Conservation (phyloP, 1,140 invertebrate genomes). For the Drosophila orosa region DNA sequence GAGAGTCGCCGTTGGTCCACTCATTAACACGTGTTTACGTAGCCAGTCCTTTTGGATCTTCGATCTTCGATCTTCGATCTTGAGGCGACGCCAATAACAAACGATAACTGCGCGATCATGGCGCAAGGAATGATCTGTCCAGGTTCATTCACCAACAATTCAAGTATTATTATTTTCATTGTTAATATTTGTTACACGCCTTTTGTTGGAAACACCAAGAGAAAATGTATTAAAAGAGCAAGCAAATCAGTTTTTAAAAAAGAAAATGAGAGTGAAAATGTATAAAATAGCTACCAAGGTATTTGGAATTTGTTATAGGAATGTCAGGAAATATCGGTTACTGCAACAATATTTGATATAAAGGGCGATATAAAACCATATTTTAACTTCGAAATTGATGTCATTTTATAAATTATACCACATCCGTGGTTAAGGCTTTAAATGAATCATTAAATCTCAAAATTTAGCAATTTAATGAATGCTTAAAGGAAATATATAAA, state of each 20-base stretch:
- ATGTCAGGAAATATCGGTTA: too few species aligned
- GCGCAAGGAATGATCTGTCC: slow-evolving; percentile 9
- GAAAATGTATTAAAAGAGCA: background rate
- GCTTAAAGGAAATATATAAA: too few species aligned
- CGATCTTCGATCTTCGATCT: slow-evolving; percentile 21
- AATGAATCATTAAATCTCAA: too few species aligned
- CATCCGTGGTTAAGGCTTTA: too few species aligned
- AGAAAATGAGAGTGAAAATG: background rate
- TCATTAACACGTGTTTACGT: slow-evolving; percentile 81
- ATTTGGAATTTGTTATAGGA: too few species aligned
- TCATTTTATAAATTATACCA: too few species aligned
- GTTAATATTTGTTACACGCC: slow-evolving; percentile 82
- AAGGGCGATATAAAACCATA: too few species aligned
- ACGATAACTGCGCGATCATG: slow-evolving; percentile 76
- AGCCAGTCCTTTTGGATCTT: slow-evolving; percentile 63
- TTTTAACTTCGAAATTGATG: too few species aligned
- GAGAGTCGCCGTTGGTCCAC: slow-evolving; percentile 54
- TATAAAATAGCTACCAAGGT: background rate
- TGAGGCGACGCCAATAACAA: slow-evolving; percentile 75
- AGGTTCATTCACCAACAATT: slow-evolving; percentile 70
- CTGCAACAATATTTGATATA: too few species aligned
- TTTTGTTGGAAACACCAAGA: slow-evolving; percentile 55
- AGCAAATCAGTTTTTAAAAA: background rate
- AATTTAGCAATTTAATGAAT: too few species aligned
- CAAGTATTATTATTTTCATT: slow-evolving; percentile 81